Conservation (phyloP, 2,888 invertebrate species). For the Spicauda simplicius region DNA sequence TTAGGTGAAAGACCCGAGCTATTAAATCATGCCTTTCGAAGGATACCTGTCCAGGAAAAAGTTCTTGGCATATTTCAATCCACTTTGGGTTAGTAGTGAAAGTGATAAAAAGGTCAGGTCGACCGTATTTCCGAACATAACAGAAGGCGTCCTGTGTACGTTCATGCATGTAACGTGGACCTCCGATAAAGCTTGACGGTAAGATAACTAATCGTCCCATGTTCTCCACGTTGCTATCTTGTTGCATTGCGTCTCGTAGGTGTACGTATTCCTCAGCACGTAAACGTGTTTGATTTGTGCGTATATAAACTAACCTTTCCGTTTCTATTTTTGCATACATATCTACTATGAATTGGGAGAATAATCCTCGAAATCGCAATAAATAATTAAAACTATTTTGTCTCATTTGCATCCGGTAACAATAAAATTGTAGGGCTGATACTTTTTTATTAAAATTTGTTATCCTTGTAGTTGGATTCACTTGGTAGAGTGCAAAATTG, state of each 20-base stretch:
- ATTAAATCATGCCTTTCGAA: constrained; percentile 44
- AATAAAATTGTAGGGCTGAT: no score
- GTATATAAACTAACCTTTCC: constrained; percentile 6
- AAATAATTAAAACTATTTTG: no score
- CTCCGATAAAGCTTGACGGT: constrained; percentile 36
- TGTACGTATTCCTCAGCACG: constrained; percentile 1
- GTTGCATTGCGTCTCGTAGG: constrained; percentile 1
- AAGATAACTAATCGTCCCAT: constrained; percentile 34
- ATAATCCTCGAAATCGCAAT: no score
- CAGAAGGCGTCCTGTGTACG: constrained; percentile 32
- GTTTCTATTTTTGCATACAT: constrained; percentile 7
- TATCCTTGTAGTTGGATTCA: no score
- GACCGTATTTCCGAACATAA: constrained; percentile 32
- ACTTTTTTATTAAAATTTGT: no score
- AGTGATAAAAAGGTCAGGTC: constrained; percentile 30
- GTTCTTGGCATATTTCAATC: constrained; percentile 44
- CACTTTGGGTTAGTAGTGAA: constrained; percentile 30
- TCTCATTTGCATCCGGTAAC: no score
- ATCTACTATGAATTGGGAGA: background rate
- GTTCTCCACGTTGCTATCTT: background rate
- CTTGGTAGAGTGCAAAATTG: no score
- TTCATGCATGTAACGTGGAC: constrained; percentile 29
- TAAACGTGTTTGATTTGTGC: constrained; percentile 1
- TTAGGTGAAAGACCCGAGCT: constrained; percentile 45
- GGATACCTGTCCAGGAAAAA: constrained; percentile 40